phyloP scores from a whole-genome alignment of 2,797 vertebrate species.

The Mionectes olivaceus region DNA sequence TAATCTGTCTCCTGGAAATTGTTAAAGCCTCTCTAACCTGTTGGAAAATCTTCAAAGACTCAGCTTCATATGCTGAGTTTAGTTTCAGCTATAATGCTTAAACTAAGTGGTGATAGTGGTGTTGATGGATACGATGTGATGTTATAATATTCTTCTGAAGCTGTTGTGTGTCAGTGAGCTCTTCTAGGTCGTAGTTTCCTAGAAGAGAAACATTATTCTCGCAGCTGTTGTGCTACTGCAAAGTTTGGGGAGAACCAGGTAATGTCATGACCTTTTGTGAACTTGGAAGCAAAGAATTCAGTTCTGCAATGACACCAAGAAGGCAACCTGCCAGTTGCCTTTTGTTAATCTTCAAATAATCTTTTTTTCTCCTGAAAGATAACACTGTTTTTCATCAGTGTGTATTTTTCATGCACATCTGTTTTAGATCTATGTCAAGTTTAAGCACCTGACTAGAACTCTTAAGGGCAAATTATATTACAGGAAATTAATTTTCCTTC shows the following conservation, averaged over 20 bases:
- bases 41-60: not conserved
- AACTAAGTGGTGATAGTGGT: not conserved
- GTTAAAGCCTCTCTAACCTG: not conserved
- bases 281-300: not conserved
- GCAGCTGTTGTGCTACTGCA: not conserved
- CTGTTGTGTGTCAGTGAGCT: not conserved
- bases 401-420: not conserved
- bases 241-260: not conserved
- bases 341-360: not conserved
- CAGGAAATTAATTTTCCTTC: not conserved
- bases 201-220: not conserved
- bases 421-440: not conserved
- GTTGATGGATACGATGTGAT: not conserved
- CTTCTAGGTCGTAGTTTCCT: not conserved
- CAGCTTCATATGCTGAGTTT: not conserved
- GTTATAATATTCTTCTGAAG: not conserved
- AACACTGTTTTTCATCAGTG: not conserved
- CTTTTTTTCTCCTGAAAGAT: not conserved
- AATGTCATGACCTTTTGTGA: not conserved
- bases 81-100: not conserved
- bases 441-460: not conserved
- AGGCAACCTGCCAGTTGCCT: not conserved
- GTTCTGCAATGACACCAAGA: not conserved
- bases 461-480: not conserved
- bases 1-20: not conserved